Evolutionary conservation across 1,140 invertebrate genomes (phyloP).

Genomic region (Drosophila kurseongensis): DNA sequence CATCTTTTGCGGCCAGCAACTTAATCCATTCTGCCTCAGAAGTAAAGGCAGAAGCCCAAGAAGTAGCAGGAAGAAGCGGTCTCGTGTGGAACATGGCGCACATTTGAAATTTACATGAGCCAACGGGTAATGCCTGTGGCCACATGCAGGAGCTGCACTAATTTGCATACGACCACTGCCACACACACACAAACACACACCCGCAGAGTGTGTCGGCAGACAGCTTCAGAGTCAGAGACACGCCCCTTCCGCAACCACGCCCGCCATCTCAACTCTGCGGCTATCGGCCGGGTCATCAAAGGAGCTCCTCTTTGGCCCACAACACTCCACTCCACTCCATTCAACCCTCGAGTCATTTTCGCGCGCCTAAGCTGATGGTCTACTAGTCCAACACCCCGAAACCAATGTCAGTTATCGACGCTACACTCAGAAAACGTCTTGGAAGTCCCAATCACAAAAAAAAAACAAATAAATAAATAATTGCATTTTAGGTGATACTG

Average conservation of each 20-base stretch:
- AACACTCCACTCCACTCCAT: slow-evolving; percentile 5
- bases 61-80: not conserved
- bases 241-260: slow-evolving; percentile 5
- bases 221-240: slow-evolving; percentile 12
- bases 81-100: slow-evolving; percentile 21
- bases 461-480: not conserved
- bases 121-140: slow-evolving; percentile 58
- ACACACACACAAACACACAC: not conserved
- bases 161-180: slow-evolving; percentile 49
- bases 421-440: not conserved
- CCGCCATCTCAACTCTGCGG: slow-evolving; percentile 20
- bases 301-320: slow-evolving; percentile 5
- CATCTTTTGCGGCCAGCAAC: slow-evolving; percentile 34
- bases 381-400: slow-evolving; percentile 4
- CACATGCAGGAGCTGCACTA: slow-evolving; percentile 47
- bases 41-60: not conserved
- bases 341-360: slow-evolving; percentile 31
- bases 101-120: slow-evolving; percentile 73
- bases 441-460: not conserved
- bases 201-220: slow-evolving; percentile 25
- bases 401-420: slow-evolving; percentile 28
- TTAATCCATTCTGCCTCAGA: slow-evolving; percentile 25
- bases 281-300: slow-evolving; percentile 27
- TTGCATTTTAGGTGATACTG: too few relatives aligned
- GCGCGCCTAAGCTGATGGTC: slow-evolving; percentile 39